Evolutionary conservation across 2,797 vertebrate genomes (phyloP).

Genomic region (Picus viridis): DNA sequence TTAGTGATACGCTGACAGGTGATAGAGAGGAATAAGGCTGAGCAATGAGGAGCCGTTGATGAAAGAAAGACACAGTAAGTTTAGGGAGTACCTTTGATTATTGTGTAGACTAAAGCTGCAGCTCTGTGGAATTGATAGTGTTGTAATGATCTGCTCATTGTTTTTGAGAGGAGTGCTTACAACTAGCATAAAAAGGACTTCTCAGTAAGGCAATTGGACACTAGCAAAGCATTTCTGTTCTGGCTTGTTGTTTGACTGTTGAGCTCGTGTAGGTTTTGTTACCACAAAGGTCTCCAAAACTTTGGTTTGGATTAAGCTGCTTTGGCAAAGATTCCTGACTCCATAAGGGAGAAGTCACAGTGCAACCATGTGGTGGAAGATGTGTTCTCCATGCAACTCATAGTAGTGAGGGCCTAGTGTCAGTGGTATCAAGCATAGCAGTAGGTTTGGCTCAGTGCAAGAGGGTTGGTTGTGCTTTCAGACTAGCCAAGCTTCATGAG

Average conservation of each 20-base stretch:
- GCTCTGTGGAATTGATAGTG: neutral
- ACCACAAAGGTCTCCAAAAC: neutral
- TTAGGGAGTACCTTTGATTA: neutral
- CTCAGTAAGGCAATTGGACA: neutral
- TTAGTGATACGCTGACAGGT: constrained; percentile 22
- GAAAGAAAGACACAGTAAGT: constrained; percentile 10
- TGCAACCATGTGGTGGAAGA: neutral
- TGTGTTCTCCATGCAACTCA: neutral
- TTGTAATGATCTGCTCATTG: neutral
- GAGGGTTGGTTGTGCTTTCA: neutral
- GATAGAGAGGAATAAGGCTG: neutral
- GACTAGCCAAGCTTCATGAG: neutral
- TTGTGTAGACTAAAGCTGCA: neutral
- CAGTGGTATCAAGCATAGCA: neutral
- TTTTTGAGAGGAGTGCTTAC: neutral
- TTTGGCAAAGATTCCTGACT: neutral
- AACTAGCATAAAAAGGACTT: neutral
- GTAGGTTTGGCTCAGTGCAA: neutral
- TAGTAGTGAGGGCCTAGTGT: neutral
- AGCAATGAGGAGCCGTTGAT: neutral
- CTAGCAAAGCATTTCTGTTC: neutral
- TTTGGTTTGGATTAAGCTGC: neutral
- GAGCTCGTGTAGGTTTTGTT: neutral
- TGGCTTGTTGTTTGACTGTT: neutral
- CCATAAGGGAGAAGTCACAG: neutral